These are phyloP conservation scores for Psittacula cyanocephala DNA, from an alignment of 2,113 vertebrate genomes.

Conservation along the genomic window DNA sequence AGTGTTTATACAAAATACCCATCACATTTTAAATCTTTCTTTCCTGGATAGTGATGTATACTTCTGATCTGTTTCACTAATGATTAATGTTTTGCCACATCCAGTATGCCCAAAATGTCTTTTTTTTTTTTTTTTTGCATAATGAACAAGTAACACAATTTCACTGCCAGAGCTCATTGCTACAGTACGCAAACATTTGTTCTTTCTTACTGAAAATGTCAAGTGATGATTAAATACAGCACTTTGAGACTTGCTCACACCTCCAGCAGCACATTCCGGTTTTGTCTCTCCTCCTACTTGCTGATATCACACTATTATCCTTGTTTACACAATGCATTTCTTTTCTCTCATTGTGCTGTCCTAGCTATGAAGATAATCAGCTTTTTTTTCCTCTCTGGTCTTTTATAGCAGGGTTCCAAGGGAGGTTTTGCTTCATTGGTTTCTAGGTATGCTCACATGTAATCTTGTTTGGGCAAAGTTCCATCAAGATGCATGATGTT, in stretches of 20 bases:
- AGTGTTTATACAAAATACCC: background rate
- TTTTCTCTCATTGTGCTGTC: background rate
- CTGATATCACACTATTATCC: background rate
- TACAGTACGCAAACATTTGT: conserved; percentile 32
- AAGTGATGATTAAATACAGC: conserved; percentile 10
- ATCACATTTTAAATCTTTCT: background rate
- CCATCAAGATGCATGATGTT: background rate
- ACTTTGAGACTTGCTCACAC: background rate
- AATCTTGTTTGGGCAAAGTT: background rate
- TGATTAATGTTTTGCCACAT: background rate
- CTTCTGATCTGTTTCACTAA: background rate
- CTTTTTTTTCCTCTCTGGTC: background rate
- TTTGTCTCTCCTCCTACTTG: background rate
- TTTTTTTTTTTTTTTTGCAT: background rate
- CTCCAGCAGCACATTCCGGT: background rate
- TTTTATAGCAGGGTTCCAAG: background rate
- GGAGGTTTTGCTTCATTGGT: background rate
- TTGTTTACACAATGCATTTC: background rate
- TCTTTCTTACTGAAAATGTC: conserved; percentile 26
- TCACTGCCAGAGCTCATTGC: background rate
- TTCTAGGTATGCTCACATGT: background rate
- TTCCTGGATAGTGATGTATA: background rate
- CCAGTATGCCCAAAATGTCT: background rate
- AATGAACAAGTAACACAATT: background rate
- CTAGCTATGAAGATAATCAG: background rate